Percentiles rank a stretch among this genome's conserved stretches.
Conservation (phyloP, 2,888 invertebrate genomes). For the Entomobrya proxima region DNA sequence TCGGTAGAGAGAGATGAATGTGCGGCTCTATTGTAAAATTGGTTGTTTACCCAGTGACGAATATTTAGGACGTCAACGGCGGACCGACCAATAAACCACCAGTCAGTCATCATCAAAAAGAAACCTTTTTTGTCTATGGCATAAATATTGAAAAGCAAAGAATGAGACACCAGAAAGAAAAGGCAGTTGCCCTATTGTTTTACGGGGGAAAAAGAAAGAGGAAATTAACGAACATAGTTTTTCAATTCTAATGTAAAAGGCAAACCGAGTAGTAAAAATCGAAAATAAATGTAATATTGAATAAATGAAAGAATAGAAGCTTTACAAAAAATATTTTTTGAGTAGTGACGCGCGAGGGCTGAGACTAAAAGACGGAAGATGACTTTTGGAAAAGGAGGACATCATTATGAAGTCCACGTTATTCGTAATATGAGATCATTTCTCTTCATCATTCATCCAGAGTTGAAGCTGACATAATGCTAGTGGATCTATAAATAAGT, state of each 20-base stretch:
- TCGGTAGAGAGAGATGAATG: no score
- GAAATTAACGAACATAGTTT: slow-evolving; percentile 10
- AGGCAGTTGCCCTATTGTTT: neutral
- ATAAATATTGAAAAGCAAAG: no score
- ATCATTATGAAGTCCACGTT: no score
- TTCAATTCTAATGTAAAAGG: neutral
- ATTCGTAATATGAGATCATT: neutral
- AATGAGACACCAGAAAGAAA: no score
- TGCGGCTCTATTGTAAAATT: neutral
- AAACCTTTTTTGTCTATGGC: no score
- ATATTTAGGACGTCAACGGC: neutral
- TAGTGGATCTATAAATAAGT: neutral
- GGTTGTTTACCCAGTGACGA: neutral
- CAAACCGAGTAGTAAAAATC: no score
- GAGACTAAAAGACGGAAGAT: no score
- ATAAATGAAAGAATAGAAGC: no score
- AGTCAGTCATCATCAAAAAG: neutral
- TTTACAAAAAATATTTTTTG: no score
- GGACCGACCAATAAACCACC: neutral
- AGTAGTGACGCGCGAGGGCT: no score
- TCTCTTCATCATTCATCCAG: neutral
- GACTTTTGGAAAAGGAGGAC: neutral
- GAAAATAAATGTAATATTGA: no score
- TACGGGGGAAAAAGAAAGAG: neutral
- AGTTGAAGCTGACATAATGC: slow-evolving; percentile 1